Evolutionary conservation across 2,888 invertebrate species (phyloP), one percentile per base, ranked within the genome.

Genomic region (Ornithoptera alexandrae): DNA sequence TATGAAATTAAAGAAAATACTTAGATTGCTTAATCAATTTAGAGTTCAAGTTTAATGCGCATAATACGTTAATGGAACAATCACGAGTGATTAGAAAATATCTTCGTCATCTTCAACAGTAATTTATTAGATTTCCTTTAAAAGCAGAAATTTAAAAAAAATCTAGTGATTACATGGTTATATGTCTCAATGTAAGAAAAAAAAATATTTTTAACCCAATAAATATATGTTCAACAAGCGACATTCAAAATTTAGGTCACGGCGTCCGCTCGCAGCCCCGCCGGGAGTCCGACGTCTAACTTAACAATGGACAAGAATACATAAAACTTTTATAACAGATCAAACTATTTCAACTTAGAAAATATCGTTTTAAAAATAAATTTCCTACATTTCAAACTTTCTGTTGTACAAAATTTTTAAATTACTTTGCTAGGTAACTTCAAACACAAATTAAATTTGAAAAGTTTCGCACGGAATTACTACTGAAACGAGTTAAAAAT

Each of bases 231-330:
- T 22, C 50, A 62, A 46, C 8, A 65, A 53, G 30, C 66, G 70
- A 63, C 62, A 69, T 69, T 70, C 22, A 67, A 58, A 60, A 72
- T 66, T 62, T 69, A 65, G 65, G 69, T 69, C 69, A 65, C n/a
- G 65, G 22, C 36, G 69, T 62, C 65, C 62, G 57, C 39, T 50
- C 57, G 24, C 24, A 58, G 46, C 57, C 30, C 56, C 39, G 56
- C n/a, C 20, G 42, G 30, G 58, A 46, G 62, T 70, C 57, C 36
- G n/a, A 4, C 53, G 50, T 24, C 58, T 30, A 58, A 66, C 63
- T 63, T 53, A 66, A 66, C 62, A 59, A 67, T 50, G 46, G 62
- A 65, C 65, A 50, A 69, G 64, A 68, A 65, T 69, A 65, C 60
- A 56, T 8, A 22, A 7, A 65, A 62, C 58, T 65, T 65, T 67